These are phyloP conservation scores for Chelonoidis abingdonii DNA, from an alignment of 2,113 vertebrate species.

Conservation along the genomic window DNA sequence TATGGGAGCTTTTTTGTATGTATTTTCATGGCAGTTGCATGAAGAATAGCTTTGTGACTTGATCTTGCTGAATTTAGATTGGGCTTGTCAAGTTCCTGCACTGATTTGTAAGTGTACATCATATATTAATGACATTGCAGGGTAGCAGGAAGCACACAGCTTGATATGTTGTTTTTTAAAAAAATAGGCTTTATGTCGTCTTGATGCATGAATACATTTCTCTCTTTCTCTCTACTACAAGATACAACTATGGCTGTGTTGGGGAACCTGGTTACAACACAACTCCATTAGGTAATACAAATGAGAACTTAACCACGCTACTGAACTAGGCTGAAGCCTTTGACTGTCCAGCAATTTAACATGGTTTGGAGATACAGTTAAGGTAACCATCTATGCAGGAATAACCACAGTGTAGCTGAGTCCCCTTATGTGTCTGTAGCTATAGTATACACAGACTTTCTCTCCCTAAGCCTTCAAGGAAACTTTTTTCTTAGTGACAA, in stretches of 20 bases:
- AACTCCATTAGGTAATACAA: background rate
- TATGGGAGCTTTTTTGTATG: background rate
- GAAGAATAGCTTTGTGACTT: background rate
- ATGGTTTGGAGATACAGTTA: background rate
- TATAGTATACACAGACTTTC: background rate
- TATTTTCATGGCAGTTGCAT: background rate
- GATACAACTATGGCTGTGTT: background rate
- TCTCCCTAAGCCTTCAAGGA: background rate
- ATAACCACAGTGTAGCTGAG: background rate
- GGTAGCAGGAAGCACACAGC: background rate
- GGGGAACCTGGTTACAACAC: background rate
- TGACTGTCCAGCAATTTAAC: background rate
- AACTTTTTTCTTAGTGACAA: background rate
- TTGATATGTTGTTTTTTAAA: background rate
- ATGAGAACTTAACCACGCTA: background rate
- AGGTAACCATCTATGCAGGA: background rate
- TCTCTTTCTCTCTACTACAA: rapidly evolving
- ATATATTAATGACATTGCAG: background rate
- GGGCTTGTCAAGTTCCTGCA: background rate
- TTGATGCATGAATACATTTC: background rate
- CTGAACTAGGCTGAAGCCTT: background rate
- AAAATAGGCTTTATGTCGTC: background rate
- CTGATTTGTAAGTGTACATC: background rate
- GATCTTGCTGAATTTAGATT: background rate
- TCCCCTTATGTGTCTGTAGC: background rate